Evolutionary conservation across 2,797 vertebrate genomes (phyloP).

Genomic region (Microchirus variegatus): DNA sequence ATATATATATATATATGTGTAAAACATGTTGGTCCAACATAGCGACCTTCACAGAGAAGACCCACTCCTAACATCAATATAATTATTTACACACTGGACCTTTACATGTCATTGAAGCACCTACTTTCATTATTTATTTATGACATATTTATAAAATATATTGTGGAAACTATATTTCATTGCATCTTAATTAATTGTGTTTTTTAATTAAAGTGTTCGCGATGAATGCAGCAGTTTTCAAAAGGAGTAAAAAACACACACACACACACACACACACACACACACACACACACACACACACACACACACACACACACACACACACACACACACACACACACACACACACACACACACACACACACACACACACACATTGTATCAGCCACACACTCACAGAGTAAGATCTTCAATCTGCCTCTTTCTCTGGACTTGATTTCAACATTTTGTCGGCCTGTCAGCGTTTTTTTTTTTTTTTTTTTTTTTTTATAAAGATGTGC

Average conservation of each 20-base stretch:
- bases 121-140: slow-evolving; percentile 27
- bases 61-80: too few relatives aligned
- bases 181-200: slow-evolving; percentile 3
- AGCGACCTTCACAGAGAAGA: too few relatives aligned
- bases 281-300: too few relatives aligned
- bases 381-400: slow-evolving; percentile 35
- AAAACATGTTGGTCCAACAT: too few relatives aligned
- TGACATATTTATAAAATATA: slow-evolving; percentile 14
- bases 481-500: slow-evolving; percentile 22
- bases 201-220: slow-evolving; percentile 22
- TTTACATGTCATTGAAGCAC: slow-evolving; percentile 36
- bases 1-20: too few relatives aligned
- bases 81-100: not conserved
- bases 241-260: too few relatives aligned
- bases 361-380: too few relatives aligned
- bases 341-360: too few relatives aligned
- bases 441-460: slow-evolving; percentile 47
- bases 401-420: slow-evolving; percentile 47
- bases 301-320: too few relatives aligned
- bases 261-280: too few relatives aligned
- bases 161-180: not conserved
- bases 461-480: slow-evolving; percentile 26
- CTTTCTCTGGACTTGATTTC: slow-evolving; percentile 45
- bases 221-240: slow-evolving; percentile 29
- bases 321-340: too few relatives aligned